Conservation (phyloP, 2,797 vertebrate genomes). For the Characodon lateralis region DNA sequence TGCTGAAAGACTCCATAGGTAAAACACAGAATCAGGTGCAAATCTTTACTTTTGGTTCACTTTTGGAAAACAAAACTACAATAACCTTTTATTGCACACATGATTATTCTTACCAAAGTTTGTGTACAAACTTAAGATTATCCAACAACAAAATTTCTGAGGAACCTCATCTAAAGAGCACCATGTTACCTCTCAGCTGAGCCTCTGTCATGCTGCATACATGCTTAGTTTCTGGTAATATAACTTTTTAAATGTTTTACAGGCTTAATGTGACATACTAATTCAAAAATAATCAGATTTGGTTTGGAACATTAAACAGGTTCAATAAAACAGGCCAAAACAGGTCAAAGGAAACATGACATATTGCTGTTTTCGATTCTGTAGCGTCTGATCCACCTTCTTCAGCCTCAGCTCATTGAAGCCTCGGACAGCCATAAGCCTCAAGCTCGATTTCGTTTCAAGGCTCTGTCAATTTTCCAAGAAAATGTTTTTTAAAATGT, state of each 20-base stretch:
- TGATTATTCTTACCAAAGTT: not conserved
- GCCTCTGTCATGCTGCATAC: not conserved
- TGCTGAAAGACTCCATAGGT: constrained; percentile 92
- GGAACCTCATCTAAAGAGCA: not conserved
- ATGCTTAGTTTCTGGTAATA: not conserved
- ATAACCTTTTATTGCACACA: not conserved
- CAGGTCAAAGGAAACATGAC: not conserved
- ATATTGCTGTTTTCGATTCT: not conserved
- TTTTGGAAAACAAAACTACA: not conserved
- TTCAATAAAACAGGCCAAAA: no score
- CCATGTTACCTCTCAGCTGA: not conserved
- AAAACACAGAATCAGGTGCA: constrained; percentile 35
- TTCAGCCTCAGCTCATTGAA: not conserved
- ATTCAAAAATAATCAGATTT: not conserved
- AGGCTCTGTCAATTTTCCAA: not conserved
- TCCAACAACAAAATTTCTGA: not conserved
- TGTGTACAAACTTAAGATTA: not conserved
- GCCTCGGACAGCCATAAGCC: not conserved
- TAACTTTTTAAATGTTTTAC: not conserved
- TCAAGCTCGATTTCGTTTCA: not conserved
- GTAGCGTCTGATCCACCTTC: not conserved
- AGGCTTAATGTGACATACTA: not conserved
- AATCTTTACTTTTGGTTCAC: not conserved
- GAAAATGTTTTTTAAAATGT: not conserved
- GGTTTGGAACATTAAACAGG: not conserved